Conservation (phyloP, 1,140 invertebrate species). For the Agrypnia vestita region DNA sequence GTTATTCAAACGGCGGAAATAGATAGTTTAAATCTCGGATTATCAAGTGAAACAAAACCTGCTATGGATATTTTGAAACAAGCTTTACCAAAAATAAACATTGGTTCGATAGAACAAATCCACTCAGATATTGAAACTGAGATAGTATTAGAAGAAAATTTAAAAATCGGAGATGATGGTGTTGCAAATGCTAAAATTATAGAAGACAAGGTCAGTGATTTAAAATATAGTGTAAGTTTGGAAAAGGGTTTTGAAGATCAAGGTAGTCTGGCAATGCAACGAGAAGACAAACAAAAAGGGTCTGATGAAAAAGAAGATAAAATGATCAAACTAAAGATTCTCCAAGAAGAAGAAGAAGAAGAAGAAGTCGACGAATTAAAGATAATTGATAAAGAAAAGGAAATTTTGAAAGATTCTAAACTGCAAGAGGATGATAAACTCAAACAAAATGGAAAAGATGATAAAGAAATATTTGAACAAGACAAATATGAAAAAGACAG, state of each 20-base stretch:
- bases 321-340: not conserved
- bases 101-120: not conserved
- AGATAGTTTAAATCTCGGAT: not conserved
- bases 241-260: not conserved
- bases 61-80: not conserved
- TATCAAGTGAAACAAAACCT: not conserved
- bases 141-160: slow-evolving; percentile 25
- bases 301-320: not conserved
- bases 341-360: not conserved
- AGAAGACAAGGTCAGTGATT: not conserved
- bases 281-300: slow-evolving; percentile 37
- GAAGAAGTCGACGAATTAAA: slow-evolving; percentile 41
- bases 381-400: slow-evolving; percentile 25
- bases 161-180: not conserved
- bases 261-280: slow-evolving; percentile 48
- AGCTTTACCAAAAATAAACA: slow-evolving; percentile 10
- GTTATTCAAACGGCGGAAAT: not conserved
- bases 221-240: not conserved
- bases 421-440: too few relatives aligned
- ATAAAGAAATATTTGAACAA: too few relatives aligned
- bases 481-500: too few relatives aligned
- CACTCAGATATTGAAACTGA: not conserved
- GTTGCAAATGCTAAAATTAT: not conserved
- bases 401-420: not conserved
- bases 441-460: too few relatives aligned